Conservation (phyloP, 2,888 invertebrate genomes). For the Nomada hirtipes region DNA sequence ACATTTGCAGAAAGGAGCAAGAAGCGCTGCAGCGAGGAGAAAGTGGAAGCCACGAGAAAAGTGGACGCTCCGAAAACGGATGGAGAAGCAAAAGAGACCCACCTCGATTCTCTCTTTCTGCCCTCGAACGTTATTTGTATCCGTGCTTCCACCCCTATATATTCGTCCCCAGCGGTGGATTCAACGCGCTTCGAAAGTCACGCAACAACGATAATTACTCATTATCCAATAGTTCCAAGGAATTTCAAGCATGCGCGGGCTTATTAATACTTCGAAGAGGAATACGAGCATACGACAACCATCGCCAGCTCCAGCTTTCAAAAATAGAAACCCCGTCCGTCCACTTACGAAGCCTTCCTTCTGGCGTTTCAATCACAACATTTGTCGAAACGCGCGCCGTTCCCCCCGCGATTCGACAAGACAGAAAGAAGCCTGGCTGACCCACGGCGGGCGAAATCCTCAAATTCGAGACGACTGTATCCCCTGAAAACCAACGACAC, state of each 20-base stretch:
- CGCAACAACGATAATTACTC: no score
- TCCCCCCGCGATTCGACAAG: background rate
- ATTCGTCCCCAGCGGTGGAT: background rate
- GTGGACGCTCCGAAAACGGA: slow-evolving; percentile 14
- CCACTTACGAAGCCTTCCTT: no score
- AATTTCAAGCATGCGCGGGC: no score
- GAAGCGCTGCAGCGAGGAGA: slow-evolving; percentile 25
- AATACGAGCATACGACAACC: no score
- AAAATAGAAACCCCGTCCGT: no score
- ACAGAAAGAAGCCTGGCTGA: background rate
- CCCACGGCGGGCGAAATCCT: background rate
- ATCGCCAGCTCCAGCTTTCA: no score
- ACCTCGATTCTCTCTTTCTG: slow-evolving; percentile 2
- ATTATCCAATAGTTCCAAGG: no score
- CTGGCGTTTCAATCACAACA: background rate
- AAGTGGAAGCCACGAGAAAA: slow-evolving; percentile 19
- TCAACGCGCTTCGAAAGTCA: background rate
- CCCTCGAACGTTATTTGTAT: slow-evolving; percentile 35
- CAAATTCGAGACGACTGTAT: slow-evolving; percentile 28
- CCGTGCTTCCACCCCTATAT: slow-evolving; percentile 3
- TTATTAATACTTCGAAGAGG: no score
- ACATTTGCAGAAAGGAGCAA: slow-evolving; percentile 10
- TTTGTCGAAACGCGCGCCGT: background rate
- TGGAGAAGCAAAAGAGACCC: slow-evolving; percentile 19
- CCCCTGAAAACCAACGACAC: slow-evolving; percentile 45